These are phyloP conservation scores for Otus sunia DNA, from an alignment of 2,113 vertebrate species.

Conservation along the genomic window DNA sequence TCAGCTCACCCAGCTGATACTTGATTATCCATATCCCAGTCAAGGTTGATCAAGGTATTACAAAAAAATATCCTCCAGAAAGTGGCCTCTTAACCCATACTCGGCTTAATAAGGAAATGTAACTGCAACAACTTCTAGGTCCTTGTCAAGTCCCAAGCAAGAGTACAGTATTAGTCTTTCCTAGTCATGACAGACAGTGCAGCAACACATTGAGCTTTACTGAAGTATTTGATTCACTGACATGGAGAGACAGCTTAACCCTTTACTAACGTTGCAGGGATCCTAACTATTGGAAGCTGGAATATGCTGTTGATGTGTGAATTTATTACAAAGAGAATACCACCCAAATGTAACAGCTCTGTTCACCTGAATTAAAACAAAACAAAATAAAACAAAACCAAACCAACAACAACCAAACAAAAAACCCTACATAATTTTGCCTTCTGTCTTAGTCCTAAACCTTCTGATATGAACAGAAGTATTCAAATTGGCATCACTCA, in stretches of 20 bases:
- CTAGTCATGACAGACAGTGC: neutral
- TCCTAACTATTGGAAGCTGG: neutral
- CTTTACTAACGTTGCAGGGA: neutral
- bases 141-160: neutral
- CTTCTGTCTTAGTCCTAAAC: neutral
- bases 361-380: neutral
- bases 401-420: too few relatives aligned
- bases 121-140: neutral
- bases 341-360: neutral
- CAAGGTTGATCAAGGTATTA: neutral
- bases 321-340: neutral
- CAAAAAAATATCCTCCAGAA: neutral
- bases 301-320: neutral
- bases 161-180: neutral
- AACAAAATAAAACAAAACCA: too few relatives aligned
- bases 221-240: neutral
- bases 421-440: neutral
- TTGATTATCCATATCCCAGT: neutral
- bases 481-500: neutral
- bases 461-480: neutral
- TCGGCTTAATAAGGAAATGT: neutral
- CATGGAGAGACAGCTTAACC: neutral
- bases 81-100: neutral
- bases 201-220: neutral
- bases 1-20: neutral